A percentile compares a stretch with the other conserved stretches of the same genome.
phyloP scores from a whole-genome alignment of 1,140 invertebrate species.

The Leptinotarsa undecemlineata region DNA sequence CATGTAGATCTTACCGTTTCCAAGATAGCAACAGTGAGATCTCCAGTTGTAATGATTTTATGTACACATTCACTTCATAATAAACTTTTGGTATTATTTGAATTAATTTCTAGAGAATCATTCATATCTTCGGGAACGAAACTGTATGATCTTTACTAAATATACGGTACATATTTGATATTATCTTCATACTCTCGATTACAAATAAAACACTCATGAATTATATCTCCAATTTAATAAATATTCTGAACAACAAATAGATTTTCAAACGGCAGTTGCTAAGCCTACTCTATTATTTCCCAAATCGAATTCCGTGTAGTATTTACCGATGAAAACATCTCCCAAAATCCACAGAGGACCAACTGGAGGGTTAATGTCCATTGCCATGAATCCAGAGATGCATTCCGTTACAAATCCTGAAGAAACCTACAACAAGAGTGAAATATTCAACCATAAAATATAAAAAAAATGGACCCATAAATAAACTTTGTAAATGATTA shows the following conservation, averaged over 20 bases:
- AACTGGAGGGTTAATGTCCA: constrained; percentile 90
- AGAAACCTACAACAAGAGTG: no score
- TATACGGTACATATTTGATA: neutral
- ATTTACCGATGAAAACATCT: constrained; percentile 96
- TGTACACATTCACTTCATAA: constrained; percentile 1
- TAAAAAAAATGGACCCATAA: no score
- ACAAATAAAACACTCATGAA: neutral
- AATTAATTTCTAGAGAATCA: neutral
- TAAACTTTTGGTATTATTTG: neutral
- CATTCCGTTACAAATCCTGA: neutral
- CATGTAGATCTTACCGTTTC: no score
- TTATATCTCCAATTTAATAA: neutral
- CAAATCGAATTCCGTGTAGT: constrained; percentile 95
- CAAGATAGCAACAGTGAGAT: no score
- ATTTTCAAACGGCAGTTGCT: constrained; percentile 60
- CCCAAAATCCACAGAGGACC: constrained; percentile 95
- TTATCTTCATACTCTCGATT: neutral
- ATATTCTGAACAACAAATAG: no score
- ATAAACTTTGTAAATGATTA: no score
- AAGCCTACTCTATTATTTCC: constrained; percentile 91
- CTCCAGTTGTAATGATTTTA: neutral
- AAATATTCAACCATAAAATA: no score
- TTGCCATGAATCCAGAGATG: constrained; percentile 85
- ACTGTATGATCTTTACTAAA: neutral
- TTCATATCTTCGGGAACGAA: constrained; percentile 6